Conservation (phyloP, 2,113 vertebrate species). For the Haplochromis burtoni region DNA sequence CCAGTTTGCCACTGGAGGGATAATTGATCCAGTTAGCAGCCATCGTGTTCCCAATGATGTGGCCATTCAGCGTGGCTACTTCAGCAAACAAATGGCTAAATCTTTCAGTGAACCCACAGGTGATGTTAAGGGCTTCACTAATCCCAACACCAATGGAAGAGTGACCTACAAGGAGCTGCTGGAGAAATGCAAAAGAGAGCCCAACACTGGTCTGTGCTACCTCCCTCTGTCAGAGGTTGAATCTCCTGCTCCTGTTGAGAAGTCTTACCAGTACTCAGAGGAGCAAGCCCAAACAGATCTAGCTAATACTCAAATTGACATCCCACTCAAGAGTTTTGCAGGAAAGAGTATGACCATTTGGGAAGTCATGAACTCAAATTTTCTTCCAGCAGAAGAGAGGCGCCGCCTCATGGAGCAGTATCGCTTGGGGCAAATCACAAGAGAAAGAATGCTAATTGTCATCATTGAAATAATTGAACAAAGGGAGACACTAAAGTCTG, state of each 20-base stretch:
- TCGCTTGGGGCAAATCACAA: slow-evolving; percentile 82
- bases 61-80: slow-evolving; percentile 76
- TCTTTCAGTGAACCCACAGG: slow-evolving; percentile 74
- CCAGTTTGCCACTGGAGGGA: slow-evolving; percentile 75
- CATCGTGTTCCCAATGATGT: slow-evolving; percentile 79
- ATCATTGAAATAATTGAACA: slow-evolving; percentile 96
- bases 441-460: slow-evolving; percentile 92
- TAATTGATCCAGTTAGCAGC: slow-evolving; percentile 81
- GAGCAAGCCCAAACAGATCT: slow-evolving; percentile 83
- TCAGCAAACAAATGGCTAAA: slow-evolving; percentile 73
- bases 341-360: slow-evolving; percentile 84
- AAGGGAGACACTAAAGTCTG: slow-evolving; percentile 79
- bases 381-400: slow-evolving; percentile 85
- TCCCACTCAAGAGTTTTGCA: slow-evolving; percentile 75
- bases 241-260: slow-evolving; percentile 65
- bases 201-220: slow-evolving; percentile 79
- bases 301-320: slow-evolving; percentile 82
- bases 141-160: slow-evolving; percentile 80
- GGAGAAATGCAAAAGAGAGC: slow-evolving; percentile 79
- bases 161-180: slow-evolving; percentile 81
- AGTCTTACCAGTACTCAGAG: slow-evolving; percentile 78
- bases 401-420: slow-evolving; percentile 84
- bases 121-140: slow-evolving; percentile 79
- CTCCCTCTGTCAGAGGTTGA: slow-evolving; percentile 77
- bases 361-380: slow-evolving; percentile 90